These are phyloP conservation scores for Labia minor DNA, from an alignment of 2,888 invertebrate species.

Conservation along the genomic window DNA sequence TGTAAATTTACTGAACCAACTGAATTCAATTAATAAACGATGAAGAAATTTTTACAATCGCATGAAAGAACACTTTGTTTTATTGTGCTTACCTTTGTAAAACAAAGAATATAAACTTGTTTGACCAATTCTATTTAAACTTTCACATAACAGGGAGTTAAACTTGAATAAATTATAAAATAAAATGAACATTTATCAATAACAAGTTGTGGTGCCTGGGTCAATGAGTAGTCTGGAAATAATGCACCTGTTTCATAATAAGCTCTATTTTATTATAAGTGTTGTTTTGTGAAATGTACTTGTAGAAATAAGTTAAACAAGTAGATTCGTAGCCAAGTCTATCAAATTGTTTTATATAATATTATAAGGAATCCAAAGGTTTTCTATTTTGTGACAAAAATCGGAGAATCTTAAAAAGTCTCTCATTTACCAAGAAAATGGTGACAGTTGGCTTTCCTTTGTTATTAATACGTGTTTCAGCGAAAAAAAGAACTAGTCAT, in stretches of 20 bases:
- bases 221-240: conserved; percentile 27
- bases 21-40: neutral
- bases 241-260: conserved; percentile 27
- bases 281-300: conserved; percentile 22
- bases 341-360: conserved; percentile 25
- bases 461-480: conserved; percentile 20
- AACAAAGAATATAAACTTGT: neutral
- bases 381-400: conserved; percentile 21
- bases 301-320: neutral
- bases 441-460: conserved; percentile 27
- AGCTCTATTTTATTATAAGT: conserved; percentile 28
- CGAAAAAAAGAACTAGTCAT: conserved; percentile 14
- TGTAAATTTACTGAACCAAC: conserved; percentile 39
- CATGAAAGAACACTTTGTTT: too few relatives aligned
- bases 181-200: neutral
- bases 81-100: neutral
- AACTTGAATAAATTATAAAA: neutral
- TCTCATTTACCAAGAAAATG: conserved; percentile 17
- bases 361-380: conserved; percentile 25
- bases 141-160: neutral
- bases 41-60: neutral
- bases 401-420: conserved; percentile 18
- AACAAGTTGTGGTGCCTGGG: conserved; percentile 26
- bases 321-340: neutral
- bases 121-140: conserved; percentile 6